Conservation (phyloP, 53 echinoderm and acorn worm genomes). For the Temnopleurus reevesii region DNA sequence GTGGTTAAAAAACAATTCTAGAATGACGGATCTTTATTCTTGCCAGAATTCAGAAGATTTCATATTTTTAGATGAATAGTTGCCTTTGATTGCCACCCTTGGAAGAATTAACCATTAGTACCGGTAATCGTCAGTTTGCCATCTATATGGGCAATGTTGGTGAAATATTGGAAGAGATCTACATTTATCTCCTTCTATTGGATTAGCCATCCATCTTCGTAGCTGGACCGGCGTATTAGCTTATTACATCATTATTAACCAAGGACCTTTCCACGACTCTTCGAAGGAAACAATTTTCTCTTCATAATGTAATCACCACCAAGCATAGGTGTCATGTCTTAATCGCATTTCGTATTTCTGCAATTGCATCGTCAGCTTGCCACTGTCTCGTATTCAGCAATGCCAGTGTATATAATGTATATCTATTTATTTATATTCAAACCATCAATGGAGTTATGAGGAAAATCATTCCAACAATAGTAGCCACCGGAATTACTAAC, state of each 20-base stretch:
- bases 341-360: conserved; percentile 13
- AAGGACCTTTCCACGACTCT: conserved; percentile 14
- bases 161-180: not conserved
- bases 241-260: not conserved
- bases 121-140: not conserved
- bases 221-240: not conserved
- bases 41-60: no score
- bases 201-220: not conserved
- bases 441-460: conserved; percentile 14
- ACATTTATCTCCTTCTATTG: conserved; percentile 5
- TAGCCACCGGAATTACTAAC: not conserved
- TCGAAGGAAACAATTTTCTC: conserved; percentile 24
- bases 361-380: conserved; percentile 6
- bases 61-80: no score
- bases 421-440: conserved; percentile 35
- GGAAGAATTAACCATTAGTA: no score
- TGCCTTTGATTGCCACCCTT: no score
- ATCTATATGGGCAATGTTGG: not conserved
- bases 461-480: not conserved
- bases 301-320: conserved; percentile 19
- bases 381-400: conserved; percentile 11
- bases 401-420: conserved; percentile 37
- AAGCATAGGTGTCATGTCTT: conserved; percentile 6
- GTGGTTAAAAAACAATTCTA: no score
- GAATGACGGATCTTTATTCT: no score